These are phyloP conservation scores for Nothocercus julius DNA, from an alignment of 2,113 vertebrate genomes.

Conservation along the genomic window DNA sequence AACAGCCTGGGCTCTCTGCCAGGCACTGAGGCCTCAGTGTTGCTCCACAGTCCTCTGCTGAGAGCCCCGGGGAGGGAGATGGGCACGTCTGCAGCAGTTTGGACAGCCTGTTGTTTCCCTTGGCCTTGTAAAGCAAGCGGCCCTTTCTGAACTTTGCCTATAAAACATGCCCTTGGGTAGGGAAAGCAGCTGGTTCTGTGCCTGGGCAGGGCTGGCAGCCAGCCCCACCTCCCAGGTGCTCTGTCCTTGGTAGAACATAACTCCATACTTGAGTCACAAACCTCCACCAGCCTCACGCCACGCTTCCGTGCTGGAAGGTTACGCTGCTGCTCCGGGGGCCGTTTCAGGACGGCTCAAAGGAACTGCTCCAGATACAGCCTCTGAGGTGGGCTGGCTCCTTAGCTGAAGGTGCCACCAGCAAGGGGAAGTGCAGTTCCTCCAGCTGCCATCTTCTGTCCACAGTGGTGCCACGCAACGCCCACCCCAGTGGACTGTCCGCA, in stretches of 20 bases:
- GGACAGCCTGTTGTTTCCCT: neutral
- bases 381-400: too few relatives aligned
- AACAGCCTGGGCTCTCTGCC: neutral
- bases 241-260: neutral
- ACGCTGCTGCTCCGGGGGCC: neutral
- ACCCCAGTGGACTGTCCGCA: neutral
- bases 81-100: neutral
- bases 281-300: neutral
- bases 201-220: neutral
- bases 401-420: neutral
- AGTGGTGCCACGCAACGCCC: too few relatives aligned
- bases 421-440: neutral
- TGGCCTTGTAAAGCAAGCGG: neutral
- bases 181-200: neutral
- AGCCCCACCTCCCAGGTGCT: neutral
- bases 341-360: neutral
- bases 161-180: neutral
- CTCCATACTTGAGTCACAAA: neutral
- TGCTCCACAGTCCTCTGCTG: neutral
- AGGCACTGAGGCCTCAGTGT: fast-evolving
- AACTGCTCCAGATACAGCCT: neutral
- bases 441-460: neutral
- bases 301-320: neutral
- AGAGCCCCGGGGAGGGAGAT: neutral
- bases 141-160: neutral